Evolutionary conservation across 2,888 invertebrate species (phyloP), one percentile per base, ranked within the genome.

Genomic region (Atrina japonica): DNA sequence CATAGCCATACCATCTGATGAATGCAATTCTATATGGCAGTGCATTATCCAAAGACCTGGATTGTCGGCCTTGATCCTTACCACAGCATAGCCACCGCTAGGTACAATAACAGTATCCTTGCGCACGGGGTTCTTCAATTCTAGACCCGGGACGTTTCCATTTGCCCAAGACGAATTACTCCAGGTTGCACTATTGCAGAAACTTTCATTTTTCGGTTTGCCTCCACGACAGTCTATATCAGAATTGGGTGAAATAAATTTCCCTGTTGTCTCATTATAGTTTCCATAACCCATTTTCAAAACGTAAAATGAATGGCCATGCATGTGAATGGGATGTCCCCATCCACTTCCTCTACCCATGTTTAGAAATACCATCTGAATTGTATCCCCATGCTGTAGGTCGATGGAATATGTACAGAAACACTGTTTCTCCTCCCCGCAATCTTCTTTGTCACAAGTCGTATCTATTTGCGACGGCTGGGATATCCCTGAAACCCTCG

Each of bases 1-100:
- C 69, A 88, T 69, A 3, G 82, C 84, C 88, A 89, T 88, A 1
- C 89, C 89, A 52, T 87, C 85, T 23, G 74, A 53, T 55, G 70
- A 75, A 64, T 88, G 88, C 16, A 85, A 63, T 30, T 86, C 84
- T 43, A 86, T 85, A 69, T 89, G 89, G 68, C 88, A 88, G 66
- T 88, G 88, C 74, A 88, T 76, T 49, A 85, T 75, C 89, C 89
- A 89, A 21, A 82, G 16, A 0, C 88, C 89, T 0, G 89, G 89
- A 59, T 88, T 89, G 52, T 86, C 77, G 7, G 87, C 85, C 52
- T 73, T 76, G 66, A 89, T 83, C 40, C 88, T 73, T 18, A 88
- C 66, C 0, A 88, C 84, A 18, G 80, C 87, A 70, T 88, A 88
- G 14, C 89, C 88, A 21, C 86, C 84, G n/a, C 83, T n/a, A n/a